Conservation (phyloP, 2,113 vertebrate species). For the Arenaria interpres region DNA sequence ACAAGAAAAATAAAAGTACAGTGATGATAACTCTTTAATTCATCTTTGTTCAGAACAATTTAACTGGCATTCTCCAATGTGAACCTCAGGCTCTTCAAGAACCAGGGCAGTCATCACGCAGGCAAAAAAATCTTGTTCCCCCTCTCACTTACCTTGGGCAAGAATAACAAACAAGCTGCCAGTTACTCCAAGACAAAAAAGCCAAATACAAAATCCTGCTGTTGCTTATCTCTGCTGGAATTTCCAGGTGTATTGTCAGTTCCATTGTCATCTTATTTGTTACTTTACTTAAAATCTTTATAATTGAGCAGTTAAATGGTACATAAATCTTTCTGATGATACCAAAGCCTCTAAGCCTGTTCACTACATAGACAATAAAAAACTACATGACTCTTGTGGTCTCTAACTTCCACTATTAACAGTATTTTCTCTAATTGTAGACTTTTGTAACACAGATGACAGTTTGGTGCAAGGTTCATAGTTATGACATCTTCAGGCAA, state of each 20-base stretch:
- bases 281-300: neutral
- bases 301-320: neutral
- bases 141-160: neutral
- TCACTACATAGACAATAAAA: neutral
- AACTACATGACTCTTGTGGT: neutral
- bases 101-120: neutral
- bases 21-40: neutral
- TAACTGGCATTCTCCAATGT: neutral
- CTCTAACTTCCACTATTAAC: neutral
- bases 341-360: neutral
- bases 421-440: neutral
- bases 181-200: neutral
- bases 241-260: neutral
- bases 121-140: neutral
- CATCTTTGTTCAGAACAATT: slow-evolving; percentile 1
- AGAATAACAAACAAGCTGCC: neutral
- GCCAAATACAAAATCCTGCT: neutral
- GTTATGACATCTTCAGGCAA: neutral
- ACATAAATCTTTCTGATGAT: neutral
- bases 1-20: neutral
- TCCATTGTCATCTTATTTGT: neutral
- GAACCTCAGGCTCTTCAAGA: neutral
- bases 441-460: neutral
- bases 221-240: neutral
- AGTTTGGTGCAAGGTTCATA: neutral